phyloP scores from a whole-genome alignment of 1,140 invertebrate genomes.

The Cheumatopsyche charites region DNA sequence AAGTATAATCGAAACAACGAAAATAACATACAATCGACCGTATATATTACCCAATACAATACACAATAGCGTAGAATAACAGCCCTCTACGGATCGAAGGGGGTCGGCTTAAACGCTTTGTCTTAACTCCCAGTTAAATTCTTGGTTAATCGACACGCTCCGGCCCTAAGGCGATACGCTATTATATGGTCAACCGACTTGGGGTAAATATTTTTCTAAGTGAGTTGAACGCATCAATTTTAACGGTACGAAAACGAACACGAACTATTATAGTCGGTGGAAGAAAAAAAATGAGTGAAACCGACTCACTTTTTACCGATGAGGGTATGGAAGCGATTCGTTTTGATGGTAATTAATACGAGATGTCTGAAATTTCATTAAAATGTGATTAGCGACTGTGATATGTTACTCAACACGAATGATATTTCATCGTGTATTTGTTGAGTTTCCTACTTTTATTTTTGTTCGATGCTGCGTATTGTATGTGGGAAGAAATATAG shows the following conservation, averaged over 20 bases:
- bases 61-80: not conserved
- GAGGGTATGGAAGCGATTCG: slow-evolving; percentile 14
- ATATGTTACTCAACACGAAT: too few relatives aligned
- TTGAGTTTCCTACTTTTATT: not conserved
- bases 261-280: not conserved
- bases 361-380: slow-evolving; percentile 12
- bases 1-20: slow-evolving; percentile 15
- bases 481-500: too few relatives aligned
- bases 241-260: slow-evolving; percentile 19
- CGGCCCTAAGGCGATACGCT: slow-evolving; percentile 27
- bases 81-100: slow-evolving; percentile 14
- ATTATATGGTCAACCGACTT: slow-evolving; percentile 35
- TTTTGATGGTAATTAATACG: slow-evolving; percentile 23
- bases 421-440: too few relatives aligned
- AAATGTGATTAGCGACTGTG: too few relatives aligned
- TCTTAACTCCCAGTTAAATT: slow-evolving; percentile 46
- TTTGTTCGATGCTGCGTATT: too few relatives aligned
- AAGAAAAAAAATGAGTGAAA: slow-evolving; percentile 5
- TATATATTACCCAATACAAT: too few relatives aligned
- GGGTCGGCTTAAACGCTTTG: slow-evolving; percentile 37
- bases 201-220: slow-evolving; percentile 40
- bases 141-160: slow-evolving; percentile 40
- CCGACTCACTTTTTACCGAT: slow-evolving; percentile 21
- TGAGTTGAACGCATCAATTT: slow-evolving; percentile 37
- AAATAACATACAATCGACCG: slow-evolving; percentile 6